Evolutionary conservation across 92 coral and sea anemone species (phyloP), one percentile per base, ranked within the genome.

Genomic region (Umimayanthus kanabou): DNA sequence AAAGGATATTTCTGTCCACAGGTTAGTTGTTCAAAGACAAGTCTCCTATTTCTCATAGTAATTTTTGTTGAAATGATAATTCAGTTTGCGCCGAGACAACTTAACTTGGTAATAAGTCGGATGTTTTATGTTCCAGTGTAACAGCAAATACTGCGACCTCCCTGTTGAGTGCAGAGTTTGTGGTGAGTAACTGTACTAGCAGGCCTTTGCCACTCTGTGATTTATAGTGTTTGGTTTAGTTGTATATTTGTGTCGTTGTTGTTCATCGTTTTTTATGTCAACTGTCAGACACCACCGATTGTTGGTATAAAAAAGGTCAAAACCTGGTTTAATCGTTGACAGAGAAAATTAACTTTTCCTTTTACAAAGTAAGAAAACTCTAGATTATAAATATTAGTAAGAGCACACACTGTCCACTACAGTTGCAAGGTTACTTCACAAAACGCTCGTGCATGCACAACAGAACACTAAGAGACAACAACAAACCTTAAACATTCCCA

Each of bases 161-260:
- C 99, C 99, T 28, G 95, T 97, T 23, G 98, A 97, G 77, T 97
- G 99, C 82, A 97, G 94, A 95, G 97, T 95, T 76, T 97, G 99
- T 82, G 96, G 99, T 96, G 90, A 92, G 96, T 85, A 2, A 39
- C 20, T 39, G 39, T 18, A 0, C 43, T 10, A 47, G 39, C 9
- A 42, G 33, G 4, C 47, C 28, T 42, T 76, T 40, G 50, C 0
- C 28, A 5, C 67, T 18, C 2, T 61, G 18, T 16, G 13, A 11
- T 11, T 14, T 50, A 50, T 50, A 33, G 37, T 10, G 13, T 1
- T 2, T 15, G 25, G 4, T 18, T 61, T 61, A 4, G 67, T 61
- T 18, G 25, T 61, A 61, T 61, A 20, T 22, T 18, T 61, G 25
- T 61, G 67, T 61, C 25, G 1, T 20, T 1, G 25, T 22, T 61